A percentile compares a stretch with the other conserved stretches of the same genome.
phyloP scores from a whole-genome alignment of 53 echinoderm and acorn worm genomes.

The Arbacia lixula region DNA sequence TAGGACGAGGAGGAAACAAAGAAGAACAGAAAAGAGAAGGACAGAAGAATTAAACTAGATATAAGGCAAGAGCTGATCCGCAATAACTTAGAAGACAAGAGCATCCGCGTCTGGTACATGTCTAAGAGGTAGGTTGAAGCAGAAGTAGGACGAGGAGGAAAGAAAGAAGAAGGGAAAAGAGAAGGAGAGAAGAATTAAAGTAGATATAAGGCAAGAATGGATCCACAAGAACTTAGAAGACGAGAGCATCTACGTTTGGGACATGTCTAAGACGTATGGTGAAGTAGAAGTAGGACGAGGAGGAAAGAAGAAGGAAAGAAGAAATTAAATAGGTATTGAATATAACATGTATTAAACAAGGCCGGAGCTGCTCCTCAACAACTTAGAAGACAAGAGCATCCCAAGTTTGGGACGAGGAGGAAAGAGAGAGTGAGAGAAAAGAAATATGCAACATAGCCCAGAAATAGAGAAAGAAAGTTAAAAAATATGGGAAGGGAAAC shows the following conservation, averaged over 20 bases:
- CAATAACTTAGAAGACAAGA: conserved; percentile 95
- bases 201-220: conserved; percentile 95
- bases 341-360: too few species aligned
- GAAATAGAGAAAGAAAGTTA: too few species aligned
- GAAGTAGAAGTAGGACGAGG: background rate
- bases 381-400: conserved; percentile 96
- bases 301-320: background rate
- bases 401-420: conserved; percentile 94
- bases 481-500: conserved; percentile 96
- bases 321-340: background rate
- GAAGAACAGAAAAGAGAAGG: too few species aligned
- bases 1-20: too few species aligned
- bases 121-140: conserved; percentile 80
- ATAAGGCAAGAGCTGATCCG: conserved; percentile 85
- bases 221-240: conserved; percentile 98
- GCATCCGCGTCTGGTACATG: conserved; percentile 96
- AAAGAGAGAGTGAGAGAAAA: too few species aligned
- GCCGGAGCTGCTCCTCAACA: conserved; percentile 86
- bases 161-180: too few species aligned
- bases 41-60: too few species aligned
- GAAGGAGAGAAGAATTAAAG: too few species aligned
- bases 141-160: too few species aligned
- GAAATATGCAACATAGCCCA: too few species aligned
- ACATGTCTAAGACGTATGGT: conserved; percentile 95
- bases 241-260: conserved; percentile 98